Conservation (phyloP, 2,888 invertebrate genomes). For the Philaethria dido region DNA sequence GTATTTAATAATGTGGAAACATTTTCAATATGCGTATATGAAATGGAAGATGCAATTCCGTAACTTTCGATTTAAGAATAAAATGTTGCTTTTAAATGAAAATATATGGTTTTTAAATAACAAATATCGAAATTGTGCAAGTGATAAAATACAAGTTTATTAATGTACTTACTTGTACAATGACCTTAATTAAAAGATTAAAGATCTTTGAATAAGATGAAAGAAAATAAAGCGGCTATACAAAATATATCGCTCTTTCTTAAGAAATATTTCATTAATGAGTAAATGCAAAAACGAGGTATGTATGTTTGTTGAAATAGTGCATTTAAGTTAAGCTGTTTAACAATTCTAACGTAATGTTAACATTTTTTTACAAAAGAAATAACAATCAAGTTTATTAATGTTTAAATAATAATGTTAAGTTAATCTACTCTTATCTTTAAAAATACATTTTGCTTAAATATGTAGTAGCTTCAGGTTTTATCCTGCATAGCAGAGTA, state of each 20-base stretch:
- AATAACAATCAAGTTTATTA: not conserved
- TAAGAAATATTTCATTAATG: not conserved
- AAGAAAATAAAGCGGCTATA: constrained; percentile 3
- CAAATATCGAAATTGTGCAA: not conserved
- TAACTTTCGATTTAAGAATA: not conserved
- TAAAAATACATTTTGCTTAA: too few relatives aligned
- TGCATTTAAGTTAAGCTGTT: not conserved
- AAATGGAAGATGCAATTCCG: not conserved
- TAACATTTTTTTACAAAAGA: not conserved
- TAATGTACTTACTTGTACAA: not conserved
- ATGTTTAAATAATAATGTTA: too few relatives aligned
- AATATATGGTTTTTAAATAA: not conserved
- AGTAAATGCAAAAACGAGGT: not conserved
- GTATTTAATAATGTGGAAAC: constrained; percentile 14
- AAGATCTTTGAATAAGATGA: constrained; percentile 9
- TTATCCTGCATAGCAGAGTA: too few relatives aligned
- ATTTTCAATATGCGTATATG: constrained; percentile 1
- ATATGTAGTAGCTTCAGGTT: too few relatives aligned
- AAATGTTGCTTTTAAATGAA: not conserved
- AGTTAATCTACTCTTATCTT: too few relatives aligned
- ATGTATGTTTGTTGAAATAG: not conserved
- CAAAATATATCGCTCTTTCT: not conserved
- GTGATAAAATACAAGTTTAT: not conserved
- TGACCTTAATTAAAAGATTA: not conserved
- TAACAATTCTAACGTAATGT: not conserved